Conservation (phyloP, 1,140 invertebrate genomes). For the Platorchestia sp. region DNA sequence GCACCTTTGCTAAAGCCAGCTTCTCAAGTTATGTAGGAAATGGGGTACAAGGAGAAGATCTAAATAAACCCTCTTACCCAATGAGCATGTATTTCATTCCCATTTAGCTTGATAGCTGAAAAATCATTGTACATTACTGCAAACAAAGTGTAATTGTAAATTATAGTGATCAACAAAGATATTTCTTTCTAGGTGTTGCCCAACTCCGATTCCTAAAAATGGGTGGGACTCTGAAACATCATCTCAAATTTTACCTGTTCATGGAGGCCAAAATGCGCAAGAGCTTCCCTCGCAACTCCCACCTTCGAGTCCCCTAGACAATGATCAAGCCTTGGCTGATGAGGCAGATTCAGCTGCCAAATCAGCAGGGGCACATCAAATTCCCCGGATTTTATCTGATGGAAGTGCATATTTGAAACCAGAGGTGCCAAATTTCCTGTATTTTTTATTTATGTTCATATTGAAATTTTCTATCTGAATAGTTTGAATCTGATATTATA, state of each 20-base stretch:
- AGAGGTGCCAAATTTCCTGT: neutral
- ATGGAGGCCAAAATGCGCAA: neutral
- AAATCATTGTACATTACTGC: too few relatives aligned
- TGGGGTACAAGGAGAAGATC: too few relatives aligned
- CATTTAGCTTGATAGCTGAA: too few relatives aligned
- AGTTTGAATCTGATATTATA: neutral
- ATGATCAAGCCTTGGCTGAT: neutral
- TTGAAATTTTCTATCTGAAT: neutral
- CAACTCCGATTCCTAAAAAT: neutral
- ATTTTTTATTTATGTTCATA: neutral
- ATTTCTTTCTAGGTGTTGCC: neutral
- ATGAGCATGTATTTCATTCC: too few relatives aligned
- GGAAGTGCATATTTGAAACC: slow-evolving; percentile 17
- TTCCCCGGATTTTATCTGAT: neutral
- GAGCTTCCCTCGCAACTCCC: neutral
- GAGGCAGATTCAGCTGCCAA: neutral
- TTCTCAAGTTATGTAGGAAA: too few relatives aligned
- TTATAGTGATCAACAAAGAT: neutral
- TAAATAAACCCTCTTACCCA: too few relatives aligned
- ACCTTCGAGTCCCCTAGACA: neutral
- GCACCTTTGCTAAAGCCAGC: too few relatives aligned
- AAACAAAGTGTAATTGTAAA: too few relatives aligned
- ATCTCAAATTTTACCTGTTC: neutral
- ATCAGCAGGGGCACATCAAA: neutral
- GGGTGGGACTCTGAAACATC: neutral